Evolutionary conservation across 2,888 invertebrate genomes (phyloP).

Genomic region (Panzeria rudis): DNA sequence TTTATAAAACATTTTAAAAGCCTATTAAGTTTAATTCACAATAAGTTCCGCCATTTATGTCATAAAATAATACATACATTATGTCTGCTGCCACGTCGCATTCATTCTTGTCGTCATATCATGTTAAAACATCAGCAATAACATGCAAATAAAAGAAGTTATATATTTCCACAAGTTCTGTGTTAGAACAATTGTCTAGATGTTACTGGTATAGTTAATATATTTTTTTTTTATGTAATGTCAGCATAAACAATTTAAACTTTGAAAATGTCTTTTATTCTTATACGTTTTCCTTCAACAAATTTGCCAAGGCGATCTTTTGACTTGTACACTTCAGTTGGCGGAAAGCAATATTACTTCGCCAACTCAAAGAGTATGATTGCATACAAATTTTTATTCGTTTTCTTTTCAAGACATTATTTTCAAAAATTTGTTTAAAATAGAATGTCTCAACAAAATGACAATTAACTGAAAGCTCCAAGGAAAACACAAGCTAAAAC

Average conservation of each 20-base stretch:
- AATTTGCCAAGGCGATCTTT: constrained; percentile 27
- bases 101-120: background rate
- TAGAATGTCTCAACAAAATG: constrained; percentile 52
- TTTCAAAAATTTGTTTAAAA: constrained; percentile 8
- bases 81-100: background rate
- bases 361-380: too few relatives aligned
- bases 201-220: constrained; percentile 6
- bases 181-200: constrained; percentile 7
- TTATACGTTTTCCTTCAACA: background rate
- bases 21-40: background rate
- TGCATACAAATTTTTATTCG: too few relatives aligned
- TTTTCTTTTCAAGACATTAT: background rate
- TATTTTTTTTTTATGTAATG: constrained; percentile 23
- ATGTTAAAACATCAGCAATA: too few relatives aligned
- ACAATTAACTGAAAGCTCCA: constrained; percentile 47
- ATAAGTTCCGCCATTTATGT: background rate
- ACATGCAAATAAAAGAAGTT: too few relatives aligned
- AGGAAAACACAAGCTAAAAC: constrained; percentile 23
- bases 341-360: background rate
- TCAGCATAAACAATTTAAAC: constrained; percentile 28
- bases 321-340: constrained; percentile 4
- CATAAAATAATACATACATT: background rate
- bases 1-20: background rate
- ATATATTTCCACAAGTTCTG: constrained; percentile 11
- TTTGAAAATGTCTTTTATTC: constrained; percentile 7